Conservation (phyloP, 2,113 vertebrate genomes). For the Notothenia coriiceps region DNA sequence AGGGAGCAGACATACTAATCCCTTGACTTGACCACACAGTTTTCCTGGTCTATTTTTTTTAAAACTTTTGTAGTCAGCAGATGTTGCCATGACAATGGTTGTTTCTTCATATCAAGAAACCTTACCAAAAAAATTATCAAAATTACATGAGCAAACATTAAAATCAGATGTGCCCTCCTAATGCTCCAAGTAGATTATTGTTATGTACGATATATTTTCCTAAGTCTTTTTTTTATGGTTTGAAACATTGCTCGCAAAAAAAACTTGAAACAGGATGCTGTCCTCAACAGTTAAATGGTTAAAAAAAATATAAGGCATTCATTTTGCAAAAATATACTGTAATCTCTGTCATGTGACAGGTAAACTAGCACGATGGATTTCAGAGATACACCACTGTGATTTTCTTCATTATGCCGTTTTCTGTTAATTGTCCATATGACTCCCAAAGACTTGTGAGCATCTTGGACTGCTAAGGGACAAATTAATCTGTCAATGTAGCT, state of each 20-base stretch:
- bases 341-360: too few relatives aligned
- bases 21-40: conserved; percentile 25
- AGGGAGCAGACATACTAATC: conserved; percentile 41
- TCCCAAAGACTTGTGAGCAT: too few relatives aligned
- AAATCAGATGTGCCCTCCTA: not conserved
- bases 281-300: not conserved
- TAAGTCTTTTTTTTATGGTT: not conserved
- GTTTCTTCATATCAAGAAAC: not conserved
- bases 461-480: too few relatives aligned
- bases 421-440: too few relatives aligned
- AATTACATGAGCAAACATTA: not conserved
- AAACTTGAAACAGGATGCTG: not conserved
- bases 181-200: not conserved
- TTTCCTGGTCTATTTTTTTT: conserved; percentile 28
- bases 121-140: not conserved
- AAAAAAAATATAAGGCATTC: too few relatives aligned
- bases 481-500: too few relatives aligned
- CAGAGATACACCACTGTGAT: too few relatives aligned
- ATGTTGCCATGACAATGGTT: not conserved
- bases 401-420: too few relatives aligned
- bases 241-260: not conserved
- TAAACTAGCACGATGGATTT: too few relatives aligned
- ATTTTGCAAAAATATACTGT: too few relatives aligned
- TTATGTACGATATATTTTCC: not conserved
- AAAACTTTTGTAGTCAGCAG: not conserved